Percentiles rank a stretch among this genome's conserved stretches.
These are phyloP conservation scores for Galemys pyrenaicus DNA, from an alignment of 2,113 vertebrate species.

Conservation along the genomic window DNA sequence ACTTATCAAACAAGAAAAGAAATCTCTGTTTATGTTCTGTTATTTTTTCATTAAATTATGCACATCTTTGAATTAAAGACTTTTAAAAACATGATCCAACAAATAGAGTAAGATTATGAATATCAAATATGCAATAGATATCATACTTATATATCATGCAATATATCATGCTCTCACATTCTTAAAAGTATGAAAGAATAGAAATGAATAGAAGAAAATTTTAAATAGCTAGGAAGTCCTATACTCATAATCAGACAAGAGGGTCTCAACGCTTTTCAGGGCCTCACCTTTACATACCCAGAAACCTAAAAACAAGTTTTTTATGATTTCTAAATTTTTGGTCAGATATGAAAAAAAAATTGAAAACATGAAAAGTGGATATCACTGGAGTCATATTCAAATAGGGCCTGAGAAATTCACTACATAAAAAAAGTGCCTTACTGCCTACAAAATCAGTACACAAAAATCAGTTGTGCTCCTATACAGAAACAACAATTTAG, in stretches of 20 bases:
- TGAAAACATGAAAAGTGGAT: neutral
- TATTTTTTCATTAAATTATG: constrained; percentile 31
- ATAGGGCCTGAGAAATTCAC: neutral
- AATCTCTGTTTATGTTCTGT: neutral
- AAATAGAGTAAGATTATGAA: neutral
- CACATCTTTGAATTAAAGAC: neutral
- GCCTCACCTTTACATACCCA: neutral
- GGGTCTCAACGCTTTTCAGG: neutral
- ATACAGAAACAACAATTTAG: no score
- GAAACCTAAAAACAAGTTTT: neutral
- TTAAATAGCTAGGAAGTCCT: neutral
- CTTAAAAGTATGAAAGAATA: neutral
- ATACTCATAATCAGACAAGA: neutral
- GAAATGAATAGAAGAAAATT: neutral
- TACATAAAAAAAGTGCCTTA: no score
- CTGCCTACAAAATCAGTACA: no score
- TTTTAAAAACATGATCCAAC: neutral
- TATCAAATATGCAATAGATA: neutral
- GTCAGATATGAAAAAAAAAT: neutral
- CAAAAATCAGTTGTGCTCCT: no score
- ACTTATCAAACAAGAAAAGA: constrained; percentile 26
- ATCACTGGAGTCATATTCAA: neutral
- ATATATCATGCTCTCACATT: no score
- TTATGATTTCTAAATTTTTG: neutral
- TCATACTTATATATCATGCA: no score